These are phyloP conservation scores for Sebastes diploproa DNA, from an alignment of 2,797 vertebrate species.

Conservation along the genomic window DNA sequence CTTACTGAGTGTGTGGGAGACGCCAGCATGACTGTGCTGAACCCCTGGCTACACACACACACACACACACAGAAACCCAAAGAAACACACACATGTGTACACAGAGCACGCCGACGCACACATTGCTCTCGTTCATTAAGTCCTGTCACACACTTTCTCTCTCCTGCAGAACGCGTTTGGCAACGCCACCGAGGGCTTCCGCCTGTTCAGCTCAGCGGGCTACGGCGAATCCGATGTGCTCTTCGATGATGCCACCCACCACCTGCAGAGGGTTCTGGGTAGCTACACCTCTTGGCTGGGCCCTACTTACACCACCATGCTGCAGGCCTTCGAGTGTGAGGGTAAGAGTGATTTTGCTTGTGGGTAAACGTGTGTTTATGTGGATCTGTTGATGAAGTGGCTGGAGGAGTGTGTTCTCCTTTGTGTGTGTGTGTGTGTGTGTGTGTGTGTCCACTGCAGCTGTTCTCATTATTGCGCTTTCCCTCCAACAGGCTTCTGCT, in stretches of 20 bases:
- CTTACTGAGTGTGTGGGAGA: slow-evolving; percentile 38
- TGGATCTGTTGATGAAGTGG: slow-evolving; percentile 39
- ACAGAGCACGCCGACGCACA: slow-evolving; percentile 28
- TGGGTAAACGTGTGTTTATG: slow-evolving; percentile 25
- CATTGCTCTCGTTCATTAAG: slow-evolving; percentile 43
- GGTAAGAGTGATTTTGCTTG: slow-evolving; percentile 67
- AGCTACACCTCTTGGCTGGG: slow-evolving; percentile 85
- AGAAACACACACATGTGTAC: slow-evolving; percentile 6
- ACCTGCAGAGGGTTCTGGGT: slow-evolving; percentile 83
- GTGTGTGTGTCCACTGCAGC: slow-evolving; percentile 40
- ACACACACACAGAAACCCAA: slow-evolving; percentile 14
- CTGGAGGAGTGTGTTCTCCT: slow-evolving; percentile 7
- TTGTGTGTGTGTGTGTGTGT: slow-evolving; percentile 27
- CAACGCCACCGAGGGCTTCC: slow-evolving; percentile 79
- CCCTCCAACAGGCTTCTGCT: slow-evolving; percentile 79
- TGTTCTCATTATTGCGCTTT: slow-evolving; percentile 65
- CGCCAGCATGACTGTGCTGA: slow-evolving; percentile 42
- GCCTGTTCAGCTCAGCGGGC: slow-evolving; percentile 81
- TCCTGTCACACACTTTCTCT: slow-evolving; percentile 40
- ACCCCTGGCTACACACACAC: slow-evolving; percentile 20
- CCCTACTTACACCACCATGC: slow-evolving; percentile 79
- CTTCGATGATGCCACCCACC: slow-evolving; percentile 83
- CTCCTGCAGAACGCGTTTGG: slow-evolving; percentile 78
- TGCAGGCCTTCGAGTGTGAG: slow-evolving; percentile 86
- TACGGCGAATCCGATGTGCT: slow-evolving; percentile 81